Evolutionary conservation across 2,797 vertebrate species (phyloP), one percentile per base, ranked within the genome.

Genomic region (Babyrousa celebensis): DNA sequence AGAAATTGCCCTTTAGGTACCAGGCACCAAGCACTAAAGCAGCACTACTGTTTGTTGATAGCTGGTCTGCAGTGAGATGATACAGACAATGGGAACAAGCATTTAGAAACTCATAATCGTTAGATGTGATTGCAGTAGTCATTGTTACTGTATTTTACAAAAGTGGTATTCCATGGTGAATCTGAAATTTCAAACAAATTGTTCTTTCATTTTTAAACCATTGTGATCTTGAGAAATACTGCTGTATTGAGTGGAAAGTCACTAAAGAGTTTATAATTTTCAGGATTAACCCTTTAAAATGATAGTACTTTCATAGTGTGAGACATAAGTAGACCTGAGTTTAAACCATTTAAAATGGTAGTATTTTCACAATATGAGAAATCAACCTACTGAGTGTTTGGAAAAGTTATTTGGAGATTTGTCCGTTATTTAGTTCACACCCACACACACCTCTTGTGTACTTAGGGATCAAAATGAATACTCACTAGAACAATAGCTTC

Each of bases 401-500:
- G 32, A 75, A 68, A 62, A 89, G 70, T 58, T 79, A n/a, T 58
- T 36, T 62, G n/a, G 96, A 94, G 36, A 84, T 65, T 72, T 29
- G 36, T 17, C 70, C 93, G 32, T 94, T 83, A 96, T 92, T 97
- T 94, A 94, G 95, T 88, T 95, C 23, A 80, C 29, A n/a, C 5
- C 56, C 16, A 29, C 8, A 12, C 23, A 52, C 36, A 9, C 17
- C 27, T 82, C 74, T 91, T 85, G 71, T 91, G 95, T 94, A 27
- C 63, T 52, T 79, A 97, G 83, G 85, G 85, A 97, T 72, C 54
- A 96, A 97, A 85, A 95, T 95, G 74, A 97, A 95, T 98, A 85
- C 75, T 93, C 72, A 91, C 95, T 94, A 97, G 94, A 97, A 92
- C 94, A 97, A 96, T 52, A 97, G 89, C 74, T 97, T 95, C 68